A percentile compares a stretch with the other conserved stretches of the same genome.
Conservation (phyloP, 2,888 invertebrate species). For the Sinodicranocentrus sp. region DNA sequence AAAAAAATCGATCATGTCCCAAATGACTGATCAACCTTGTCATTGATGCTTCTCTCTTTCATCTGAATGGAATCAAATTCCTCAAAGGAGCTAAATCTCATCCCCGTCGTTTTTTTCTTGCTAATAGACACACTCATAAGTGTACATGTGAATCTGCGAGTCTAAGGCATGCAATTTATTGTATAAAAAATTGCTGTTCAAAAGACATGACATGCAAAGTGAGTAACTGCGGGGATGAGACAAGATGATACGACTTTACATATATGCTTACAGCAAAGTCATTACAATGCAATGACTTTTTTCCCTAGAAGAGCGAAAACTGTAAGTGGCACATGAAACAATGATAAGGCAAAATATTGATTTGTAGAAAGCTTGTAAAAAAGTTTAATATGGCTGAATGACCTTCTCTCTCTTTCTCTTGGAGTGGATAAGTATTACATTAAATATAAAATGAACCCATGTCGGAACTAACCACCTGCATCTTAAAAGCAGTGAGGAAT, state of each 20-base stretch:
- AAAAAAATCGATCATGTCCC: constrained; percentile 54
- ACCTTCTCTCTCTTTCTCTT: too few species aligned
- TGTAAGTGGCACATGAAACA: constrained; percentile 44
- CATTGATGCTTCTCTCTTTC: constrained; percentile 62
- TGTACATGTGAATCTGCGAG: too few species aligned
- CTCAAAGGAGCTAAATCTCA: too few species aligned
- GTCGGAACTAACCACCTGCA: too few species aligned
- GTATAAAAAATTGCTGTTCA: constrained; percentile 1
- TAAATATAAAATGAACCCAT: too few species aligned
- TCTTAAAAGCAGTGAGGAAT: too few species aligned
- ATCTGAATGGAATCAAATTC: constrained; percentile 7
- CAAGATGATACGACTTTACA: constrained; percentile 15
- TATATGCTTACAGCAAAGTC: not conserved
- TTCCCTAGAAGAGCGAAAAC: not conserved
- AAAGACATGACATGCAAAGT: too few species aligned
- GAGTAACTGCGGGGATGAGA: constrained; percentile 1
- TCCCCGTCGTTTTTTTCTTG: too few species aligned
- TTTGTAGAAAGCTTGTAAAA: constrained; percentile 48
- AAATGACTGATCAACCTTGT: constrained; percentile 64
- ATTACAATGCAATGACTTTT: not conserved
- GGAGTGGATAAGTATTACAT: too few species aligned
- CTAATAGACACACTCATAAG: too few species aligned
- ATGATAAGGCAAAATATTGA: constrained; percentile 16
- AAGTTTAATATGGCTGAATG: too few species aligned
- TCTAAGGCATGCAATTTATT: too few species aligned